Evolutionary conservation across 2,888 invertebrate species (phyloP).

Genomic region (Noctua janthina): DNA sequence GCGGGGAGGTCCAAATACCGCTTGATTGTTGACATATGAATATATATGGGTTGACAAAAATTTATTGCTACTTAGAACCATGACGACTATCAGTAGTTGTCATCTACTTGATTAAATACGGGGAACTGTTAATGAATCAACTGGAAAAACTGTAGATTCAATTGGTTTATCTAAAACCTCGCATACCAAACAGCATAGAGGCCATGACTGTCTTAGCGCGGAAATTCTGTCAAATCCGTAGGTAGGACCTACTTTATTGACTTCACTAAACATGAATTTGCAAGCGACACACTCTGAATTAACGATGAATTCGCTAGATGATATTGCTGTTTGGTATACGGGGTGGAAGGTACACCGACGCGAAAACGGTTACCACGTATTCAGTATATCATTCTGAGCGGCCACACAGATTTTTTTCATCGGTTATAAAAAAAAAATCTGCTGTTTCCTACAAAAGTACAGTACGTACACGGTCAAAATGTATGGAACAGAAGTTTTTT

Average conservation of each 20-base stretch:
- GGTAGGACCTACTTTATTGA: constrained; percentile 10
- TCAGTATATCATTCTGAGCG: no score
- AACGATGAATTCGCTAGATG: constrained; percentile 17
- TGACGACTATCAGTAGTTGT: constrained; percentile 13
- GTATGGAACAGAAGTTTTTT: no score
- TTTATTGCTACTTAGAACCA: constrained; percentile 26
- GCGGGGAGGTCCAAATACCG: not conserved
- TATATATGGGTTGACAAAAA: constrained; percentile 20
- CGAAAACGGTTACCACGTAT: no score
- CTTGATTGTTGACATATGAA: constrained; percentile 4
- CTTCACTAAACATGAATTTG: constrained; percentile 29
- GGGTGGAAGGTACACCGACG: no score
- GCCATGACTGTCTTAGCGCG: not conserved
- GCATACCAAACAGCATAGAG: constrained; percentile 5
- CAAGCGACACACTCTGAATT: constrained; percentile 11
- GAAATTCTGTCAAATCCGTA: constrained; percentile 31
- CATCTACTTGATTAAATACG: constrained; percentile 9
- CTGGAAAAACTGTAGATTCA: constrained; percentile 13
- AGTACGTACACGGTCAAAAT: no score
- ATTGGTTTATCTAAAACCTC: constrained; percentile 13
- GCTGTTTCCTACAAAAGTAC: no score
- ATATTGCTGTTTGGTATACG: constrained; percentile 14
- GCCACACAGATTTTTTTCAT: no score
- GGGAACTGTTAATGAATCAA: constrained; percentile 31
- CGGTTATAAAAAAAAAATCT: no score